These are phyloP conservation scores for Acomys russatus DNA, from an alignment of 2,797 vertebrate genomes.

Conservation along the genomic window DNA sequence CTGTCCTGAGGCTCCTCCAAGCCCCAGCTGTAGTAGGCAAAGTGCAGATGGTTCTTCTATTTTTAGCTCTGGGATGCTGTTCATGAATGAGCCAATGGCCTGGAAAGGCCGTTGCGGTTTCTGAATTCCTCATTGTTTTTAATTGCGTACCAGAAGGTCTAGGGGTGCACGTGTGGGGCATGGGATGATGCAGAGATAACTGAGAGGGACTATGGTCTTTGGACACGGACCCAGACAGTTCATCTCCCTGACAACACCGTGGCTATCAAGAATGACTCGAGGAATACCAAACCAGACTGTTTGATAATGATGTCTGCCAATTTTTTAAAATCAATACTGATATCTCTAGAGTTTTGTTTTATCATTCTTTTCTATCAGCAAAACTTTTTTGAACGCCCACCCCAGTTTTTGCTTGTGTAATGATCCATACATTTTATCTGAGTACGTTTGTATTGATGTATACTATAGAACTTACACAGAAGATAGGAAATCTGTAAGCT, in stretches of 20 bases:
- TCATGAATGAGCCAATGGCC: conserved; percentile 74
- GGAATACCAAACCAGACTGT: not conserved
- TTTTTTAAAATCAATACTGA: not conserved
- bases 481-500: not conserved
- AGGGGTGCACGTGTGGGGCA: not conserved
- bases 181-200: conserved; percentile 21
- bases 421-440: not conserved
- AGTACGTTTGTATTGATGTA: not conserved
- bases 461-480: not conserved
- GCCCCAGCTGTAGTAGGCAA: conserved; percentile 57
- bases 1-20: conserved; percentile 58
- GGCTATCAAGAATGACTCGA: not conserved
- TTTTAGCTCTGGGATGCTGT: conserved; percentile 73
- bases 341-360: not conserved
- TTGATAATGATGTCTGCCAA: not conserved
- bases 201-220: not conserved
- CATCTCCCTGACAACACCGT: not conserved
- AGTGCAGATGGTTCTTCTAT: conserved; percentile 81
- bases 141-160: conserved; percentile 42
- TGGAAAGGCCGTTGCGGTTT: conserved; percentile 73
- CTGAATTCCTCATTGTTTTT: conserved; percentile 27
- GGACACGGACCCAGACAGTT: not conserved
- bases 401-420: conserved; percentile 8
- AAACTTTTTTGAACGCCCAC: not conserved
- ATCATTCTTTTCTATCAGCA: not conserved